Conservation (phyloP, 1,140 invertebrate species). For the Cyphomyrmex costatus region DNA sequence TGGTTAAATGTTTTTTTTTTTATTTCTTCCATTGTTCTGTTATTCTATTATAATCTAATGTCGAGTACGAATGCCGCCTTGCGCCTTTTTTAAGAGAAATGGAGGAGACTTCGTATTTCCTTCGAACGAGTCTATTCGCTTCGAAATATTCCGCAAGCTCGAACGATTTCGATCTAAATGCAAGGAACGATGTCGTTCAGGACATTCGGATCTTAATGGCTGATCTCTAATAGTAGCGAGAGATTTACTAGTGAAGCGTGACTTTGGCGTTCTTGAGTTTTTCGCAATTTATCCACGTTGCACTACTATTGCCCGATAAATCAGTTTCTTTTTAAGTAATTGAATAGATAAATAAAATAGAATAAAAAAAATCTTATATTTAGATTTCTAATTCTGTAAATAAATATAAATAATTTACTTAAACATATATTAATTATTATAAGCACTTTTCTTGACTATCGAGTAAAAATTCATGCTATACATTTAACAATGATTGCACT, state of each 20-base stretch:
- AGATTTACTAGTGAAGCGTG: conserved; percentile 61
- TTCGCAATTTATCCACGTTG: conserved; percentile 42
- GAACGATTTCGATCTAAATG: conserved; percentile 61
- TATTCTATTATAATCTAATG: conserved; percentile 21
- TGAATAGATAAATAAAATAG: neutral
- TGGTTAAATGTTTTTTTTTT: neutral
- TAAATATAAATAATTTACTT: neutral
- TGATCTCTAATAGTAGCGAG: conserved; percentile 50
- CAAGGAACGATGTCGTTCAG: conserved; percentile 55
- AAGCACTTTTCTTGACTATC: neutral
- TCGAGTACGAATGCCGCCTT: neutral
- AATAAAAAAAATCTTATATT: neutral
- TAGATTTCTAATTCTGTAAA: neutral
- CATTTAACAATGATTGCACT: neutral
- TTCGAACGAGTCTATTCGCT: conserved; percentile 41
- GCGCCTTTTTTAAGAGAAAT: neutral
- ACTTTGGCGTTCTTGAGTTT: conserved; percentile 38
- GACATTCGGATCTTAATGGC: conserved; percentile 54
- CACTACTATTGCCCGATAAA: conserved; percentile 33
- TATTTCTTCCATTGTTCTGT: neutral
- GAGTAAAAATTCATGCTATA: neutral
- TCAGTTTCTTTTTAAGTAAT: conserved; percentile 1
- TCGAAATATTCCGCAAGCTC: conserved; percentile 52
- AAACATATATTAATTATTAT: neutral
- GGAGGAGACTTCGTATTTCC: neutral